Evolutionary conservation across 2,888 invertebrate genomes (phyloP).

Genomic region (Nomada ruficornis): DNA sequence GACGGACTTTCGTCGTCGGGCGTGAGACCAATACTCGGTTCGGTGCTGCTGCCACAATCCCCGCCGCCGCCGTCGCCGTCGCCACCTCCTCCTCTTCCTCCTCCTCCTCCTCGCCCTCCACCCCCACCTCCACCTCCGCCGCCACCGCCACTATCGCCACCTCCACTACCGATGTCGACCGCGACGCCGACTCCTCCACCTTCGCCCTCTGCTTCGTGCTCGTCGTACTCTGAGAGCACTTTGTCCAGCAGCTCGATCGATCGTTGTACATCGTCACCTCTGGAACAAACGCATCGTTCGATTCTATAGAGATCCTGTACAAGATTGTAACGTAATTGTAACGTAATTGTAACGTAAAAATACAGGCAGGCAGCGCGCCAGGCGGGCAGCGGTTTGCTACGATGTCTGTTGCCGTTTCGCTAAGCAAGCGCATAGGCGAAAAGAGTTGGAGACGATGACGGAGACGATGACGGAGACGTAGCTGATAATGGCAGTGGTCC

Average conservation of each 20-base stretch:
- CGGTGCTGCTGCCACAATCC: conserved; percentile 84
- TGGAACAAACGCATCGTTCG: conserved; percentile 85
- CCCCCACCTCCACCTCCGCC: conserved; percentile 82
- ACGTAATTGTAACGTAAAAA: too few relatives aligned
- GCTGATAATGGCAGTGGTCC: not conserved
- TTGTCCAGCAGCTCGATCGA: conserved; percentile 95
- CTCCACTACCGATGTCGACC: conserved; percentile 74
- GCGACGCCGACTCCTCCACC: conserved; percentile 85
- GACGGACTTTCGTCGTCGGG: conserved; percentile 90
- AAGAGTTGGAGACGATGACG: not conserved
- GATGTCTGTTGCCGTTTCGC: too few relatives aligned
- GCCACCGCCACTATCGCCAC: conserved; percentile 81
- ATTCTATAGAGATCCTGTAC: conserved; percentile 78
- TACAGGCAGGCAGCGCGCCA: too few relatives aligned
- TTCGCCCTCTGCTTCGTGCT: conserved; percentile 87
- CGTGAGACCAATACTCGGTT: conserved; percentile 85
- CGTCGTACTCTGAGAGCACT: conserved; percentile 96
- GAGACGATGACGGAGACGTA: not conserved
- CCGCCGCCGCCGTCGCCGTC: conserved; percentile 79
- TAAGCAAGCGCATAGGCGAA: not conserved
- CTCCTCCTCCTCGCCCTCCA: conserved; percentile 88
- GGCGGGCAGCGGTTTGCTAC: too few relatives aligned
- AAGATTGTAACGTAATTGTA: not conserved
- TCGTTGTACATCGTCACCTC: conserved; percentile 94
- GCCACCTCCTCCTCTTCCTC: conserved; percentile 86